Percentiles rank a stretch among this genome's conserved stretches.
These are phyloP conservation scores for Hiodon alosoides DNA, from an alignment of 2,113 vertebrate species.

Conservation along the genomic window DNA sequence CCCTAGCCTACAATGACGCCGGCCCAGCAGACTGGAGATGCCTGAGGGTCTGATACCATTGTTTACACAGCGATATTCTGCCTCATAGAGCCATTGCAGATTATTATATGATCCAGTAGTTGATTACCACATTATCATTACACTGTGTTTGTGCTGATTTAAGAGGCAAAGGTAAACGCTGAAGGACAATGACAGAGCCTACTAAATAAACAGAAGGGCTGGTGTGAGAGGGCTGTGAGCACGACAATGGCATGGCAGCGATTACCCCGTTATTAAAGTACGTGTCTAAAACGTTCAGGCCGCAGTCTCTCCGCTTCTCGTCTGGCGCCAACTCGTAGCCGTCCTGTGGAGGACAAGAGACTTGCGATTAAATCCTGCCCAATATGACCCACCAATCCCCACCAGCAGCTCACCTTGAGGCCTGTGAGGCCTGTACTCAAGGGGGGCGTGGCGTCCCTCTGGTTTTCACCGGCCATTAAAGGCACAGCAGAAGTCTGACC, in stretches of 20 bases:
- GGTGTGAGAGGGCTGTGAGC: background rate
- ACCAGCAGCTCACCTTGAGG: background rate
- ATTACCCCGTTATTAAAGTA: constrained; percentile 73
- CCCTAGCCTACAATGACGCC: too few species aligned
- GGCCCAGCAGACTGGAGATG: too few species aligned
- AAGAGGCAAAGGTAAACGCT: too few species aligned
- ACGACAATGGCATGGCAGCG: background rate
- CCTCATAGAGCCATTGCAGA: too few species aligned
- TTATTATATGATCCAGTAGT: too few species aligned
- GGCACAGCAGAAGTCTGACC: too few species aligned
- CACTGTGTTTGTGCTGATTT: too few species aligned
- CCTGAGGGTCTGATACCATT: too few species aligned
- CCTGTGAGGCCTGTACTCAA: background rate
- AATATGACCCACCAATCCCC: background rate
- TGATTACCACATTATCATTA: too few species aligned
- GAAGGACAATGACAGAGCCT: background rate
- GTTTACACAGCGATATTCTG: too few species aligned
- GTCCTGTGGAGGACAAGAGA: constrained; percentile 57
- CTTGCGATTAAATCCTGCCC: too few species aligned
- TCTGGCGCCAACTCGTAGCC: constrained; percentile 93
- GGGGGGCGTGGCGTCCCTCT: background rate
- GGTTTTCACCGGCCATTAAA: too few species aligned
- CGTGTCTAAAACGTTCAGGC: constrained; percentile 73
- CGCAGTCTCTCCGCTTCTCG: constrained; percentile 85
- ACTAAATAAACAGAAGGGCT: background rate